These are phyloP conservation scores for Pterocles orientalis DNA, from an alignment of 2,113 vertebrate species.

Conservation along the genomic window DNA sequence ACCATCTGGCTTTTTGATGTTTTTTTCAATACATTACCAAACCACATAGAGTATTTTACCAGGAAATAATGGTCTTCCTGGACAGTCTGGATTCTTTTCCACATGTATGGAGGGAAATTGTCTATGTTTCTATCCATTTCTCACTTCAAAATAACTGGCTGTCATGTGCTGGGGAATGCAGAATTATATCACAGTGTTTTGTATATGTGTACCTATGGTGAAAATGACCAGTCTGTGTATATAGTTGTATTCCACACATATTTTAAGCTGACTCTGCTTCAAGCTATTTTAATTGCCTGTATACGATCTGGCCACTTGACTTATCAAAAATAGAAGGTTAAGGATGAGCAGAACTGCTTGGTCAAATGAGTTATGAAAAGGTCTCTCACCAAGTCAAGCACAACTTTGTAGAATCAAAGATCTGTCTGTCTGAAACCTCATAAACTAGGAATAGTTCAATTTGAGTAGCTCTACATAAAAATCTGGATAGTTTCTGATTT, in stretches of 20 bases:
- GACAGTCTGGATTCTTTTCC: constrained; percentile 29
- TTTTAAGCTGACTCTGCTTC: background rate
- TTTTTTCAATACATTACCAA: constrained; percentile 63
- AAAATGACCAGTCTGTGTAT: background rate
- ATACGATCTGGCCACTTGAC: background rate
- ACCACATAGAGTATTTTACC: constrained; percentile 53
- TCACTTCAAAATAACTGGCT: constrained; percentile 16
- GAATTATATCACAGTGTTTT: background rate
- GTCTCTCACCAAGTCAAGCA: background rate
- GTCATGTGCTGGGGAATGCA: background rate
- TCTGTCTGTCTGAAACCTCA: background rate
- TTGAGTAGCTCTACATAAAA: background rate
- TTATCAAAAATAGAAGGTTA: background rate
- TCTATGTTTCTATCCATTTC: constrained; percentile 16
- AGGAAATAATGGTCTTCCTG: constrained; percentile 61
- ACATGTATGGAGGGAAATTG: constrained; percentile 16
- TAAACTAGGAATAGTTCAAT: background rate
- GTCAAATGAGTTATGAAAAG: background rate
- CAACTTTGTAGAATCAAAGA: background rate
- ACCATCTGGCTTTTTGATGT: constrained; percentile 73
- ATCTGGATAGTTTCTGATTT: background rate
- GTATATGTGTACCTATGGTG: background rate
- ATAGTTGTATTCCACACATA: background rate
- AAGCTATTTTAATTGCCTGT: background rate
- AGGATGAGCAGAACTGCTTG: background rate